Percentiles rank a stretch among this genome's conserved stretches.
Evolutionary conservation across 2,113 vertebrate genomes (phyloP).

Genomic region (Numida meleagris): DNA sequence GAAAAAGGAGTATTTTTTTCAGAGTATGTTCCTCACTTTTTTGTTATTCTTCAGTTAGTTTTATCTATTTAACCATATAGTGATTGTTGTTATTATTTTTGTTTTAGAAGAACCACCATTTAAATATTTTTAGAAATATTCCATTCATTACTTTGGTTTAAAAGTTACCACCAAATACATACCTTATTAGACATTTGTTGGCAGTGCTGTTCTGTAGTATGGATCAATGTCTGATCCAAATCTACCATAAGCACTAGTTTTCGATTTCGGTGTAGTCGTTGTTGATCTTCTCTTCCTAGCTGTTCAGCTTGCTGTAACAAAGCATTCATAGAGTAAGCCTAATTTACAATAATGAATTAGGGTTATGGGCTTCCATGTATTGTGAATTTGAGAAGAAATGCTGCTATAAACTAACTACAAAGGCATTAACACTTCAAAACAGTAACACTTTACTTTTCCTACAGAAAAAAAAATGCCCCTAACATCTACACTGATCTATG

Average conservation of each 20-base stretch:
- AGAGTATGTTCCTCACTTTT: background rate
- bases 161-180: background rate
- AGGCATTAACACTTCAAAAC: background rate
- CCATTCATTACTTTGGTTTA: background rate
- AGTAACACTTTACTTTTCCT: background rate
- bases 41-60: background rate
- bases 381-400: background rate
- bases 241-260: slow-evolving; percentile 99
- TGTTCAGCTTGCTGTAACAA: slow-evolving; percentile 90
- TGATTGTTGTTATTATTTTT: background rate
- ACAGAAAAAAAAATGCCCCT: background rate
- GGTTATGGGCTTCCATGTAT: background rate
- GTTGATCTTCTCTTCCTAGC: slow-evolving; percentile 93
- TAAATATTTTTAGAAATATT: background rate
- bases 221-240: slow-evolving; percentile 96
- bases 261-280: slow-evolving; percentile 89
- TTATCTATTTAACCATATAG: background rate
- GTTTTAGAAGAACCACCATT: background rate
- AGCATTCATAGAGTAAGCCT: background rate
- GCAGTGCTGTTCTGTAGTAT: slow-evolving; percentile 95
- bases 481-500: background rate
- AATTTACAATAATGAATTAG: background rate
- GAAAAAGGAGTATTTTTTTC: background rate
- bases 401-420: background rate
- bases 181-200: slow-evolving; percentile 95